Evolutionary conservation across 2,113 vertebrate species (phyloP), one percentile per base, ranked within the genome.

Genomic region (Sapayoa aenigma): DNA sequence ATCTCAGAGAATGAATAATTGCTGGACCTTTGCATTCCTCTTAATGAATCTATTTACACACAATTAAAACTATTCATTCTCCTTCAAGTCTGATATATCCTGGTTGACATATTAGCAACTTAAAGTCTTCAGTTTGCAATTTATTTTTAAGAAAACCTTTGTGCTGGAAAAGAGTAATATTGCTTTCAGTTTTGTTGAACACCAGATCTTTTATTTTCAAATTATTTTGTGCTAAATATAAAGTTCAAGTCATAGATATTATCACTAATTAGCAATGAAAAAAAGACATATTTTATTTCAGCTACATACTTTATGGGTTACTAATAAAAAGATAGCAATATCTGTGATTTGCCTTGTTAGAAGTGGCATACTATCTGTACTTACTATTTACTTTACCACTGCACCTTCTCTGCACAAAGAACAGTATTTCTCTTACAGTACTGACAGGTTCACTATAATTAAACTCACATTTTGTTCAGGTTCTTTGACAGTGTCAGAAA

Each of bases 41-140:
- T 84, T 95, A 96, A 95, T 92, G 79, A 93, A 93, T 95, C 93
- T 75, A 82, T 90, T 95, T 93, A 93, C 69, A 87, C 69, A 30
- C 95, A 95, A 96, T 96, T 96, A 95, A 96, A 96, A 68, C 92
- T 95, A 93, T 94, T 76, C 42, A 93, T 94, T 66, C 83, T 95
- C 58, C 23, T 94, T 93, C 84, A 93, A 94, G 68, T 55, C 73
- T 86, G 75, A 87, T 92, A 78, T 62, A 75, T 96, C 85, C 78
- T 72, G 66, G 76, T 84, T 95, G 73, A 75, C 53, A 82, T 58
- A 90, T 75, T 81, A 94, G 41, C 83, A 75, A 75, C 56, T 58
- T 58, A 39, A 81, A 77, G 24, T 60, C 58, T 89, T 89, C 5
- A 15, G 44, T 75, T 72, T 78, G 68, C 52, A 90, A 78, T 81